Percentiles rank a stretch among this genome's conserved stretches.
Conservation (phyloP, 2,113 vertebrate species). For the Corvus moneduloides region DNA sequence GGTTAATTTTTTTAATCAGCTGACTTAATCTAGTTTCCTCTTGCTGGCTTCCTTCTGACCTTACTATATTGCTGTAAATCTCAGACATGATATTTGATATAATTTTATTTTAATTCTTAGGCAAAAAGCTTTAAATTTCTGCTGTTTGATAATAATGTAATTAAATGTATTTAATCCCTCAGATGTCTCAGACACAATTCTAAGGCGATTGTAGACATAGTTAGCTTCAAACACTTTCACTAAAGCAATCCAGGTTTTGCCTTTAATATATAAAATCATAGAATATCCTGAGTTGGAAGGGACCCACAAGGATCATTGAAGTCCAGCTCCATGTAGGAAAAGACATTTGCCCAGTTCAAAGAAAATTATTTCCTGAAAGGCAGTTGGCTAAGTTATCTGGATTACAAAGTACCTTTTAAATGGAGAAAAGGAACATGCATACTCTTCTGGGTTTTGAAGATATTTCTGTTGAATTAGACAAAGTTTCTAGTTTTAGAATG, state of each 20-base stretch:
- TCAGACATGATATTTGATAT: neutral
- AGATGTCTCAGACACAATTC: neutral
- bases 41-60: neutral
- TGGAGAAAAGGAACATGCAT: neutral
- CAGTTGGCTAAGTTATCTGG: slow-evolving; percentile 2
- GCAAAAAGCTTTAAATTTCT: neutral
- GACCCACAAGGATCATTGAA: neutral
- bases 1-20: neutral
- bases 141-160: neutral
- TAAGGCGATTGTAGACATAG: neutral
- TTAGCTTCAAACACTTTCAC: neutral
- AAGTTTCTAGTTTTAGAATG: neutral
- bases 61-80: neutral
- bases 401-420: neutral
- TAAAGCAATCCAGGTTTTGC: neutral
- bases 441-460: neutral
- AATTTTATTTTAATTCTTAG: neutral
- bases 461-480: neutral
- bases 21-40: slow-evolving; percentile 2
- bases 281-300: neutral
- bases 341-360: slow-evolving; percentile 7
- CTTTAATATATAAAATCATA: neutral
- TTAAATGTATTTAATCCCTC: neutral
- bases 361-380: slow-evolving; percentile 24
- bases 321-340: neutral